phyloP scores from a whole-genome alignment of 2,888 invertebrate genomes.

The Drosophila incognita region DNA sequence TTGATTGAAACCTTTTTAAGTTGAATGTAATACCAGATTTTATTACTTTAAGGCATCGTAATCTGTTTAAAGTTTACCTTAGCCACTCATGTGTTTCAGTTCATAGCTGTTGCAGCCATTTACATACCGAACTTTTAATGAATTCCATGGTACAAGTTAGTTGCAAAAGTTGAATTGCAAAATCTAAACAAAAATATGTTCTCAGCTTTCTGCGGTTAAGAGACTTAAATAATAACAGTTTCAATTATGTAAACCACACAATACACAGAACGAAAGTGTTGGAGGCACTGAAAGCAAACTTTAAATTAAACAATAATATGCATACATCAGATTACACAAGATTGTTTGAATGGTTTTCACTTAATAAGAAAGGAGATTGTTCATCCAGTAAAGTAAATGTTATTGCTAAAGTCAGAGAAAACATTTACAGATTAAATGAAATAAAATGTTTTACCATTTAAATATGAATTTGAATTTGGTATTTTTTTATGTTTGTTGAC shows the following conservation, averaged over 20 bases:
- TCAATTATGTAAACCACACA: neutral
- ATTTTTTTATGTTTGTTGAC: neutral
- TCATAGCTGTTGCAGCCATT: neutral
- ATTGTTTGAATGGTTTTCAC: neutral
- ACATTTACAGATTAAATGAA: neutral
- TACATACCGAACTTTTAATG: slow-evolving; percentile 14
- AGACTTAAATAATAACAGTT: neutral
- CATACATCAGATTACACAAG: neutral
- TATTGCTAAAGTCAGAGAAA: neutral
- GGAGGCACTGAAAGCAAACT: neutral
- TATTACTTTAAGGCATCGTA: neutral
- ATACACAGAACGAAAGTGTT: neutral
- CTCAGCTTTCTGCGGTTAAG: slow-evolving; percentile 7
- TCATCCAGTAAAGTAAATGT: neutral
- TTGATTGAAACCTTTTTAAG: neutral
- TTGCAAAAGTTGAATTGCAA: slow-evolving; percentile 14
- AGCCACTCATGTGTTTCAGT: slow-evolving; percentile 1
- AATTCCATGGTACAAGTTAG: slow-evolving; percentile 8
- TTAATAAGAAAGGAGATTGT: neutral
- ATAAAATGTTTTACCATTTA: neutral
- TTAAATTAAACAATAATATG: slow-evolving; percentile 7
- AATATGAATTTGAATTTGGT: neutral
- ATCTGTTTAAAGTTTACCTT: neutral
- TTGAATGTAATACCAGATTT: neutral
- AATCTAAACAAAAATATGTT: slow-evolving; percentile 1